Evolutionary conservation across 2,888 invertebrate genomes (phyloP), one percentile per base, ranked within the genome.

Genomic region (Chloromyia formosa): DNA sequence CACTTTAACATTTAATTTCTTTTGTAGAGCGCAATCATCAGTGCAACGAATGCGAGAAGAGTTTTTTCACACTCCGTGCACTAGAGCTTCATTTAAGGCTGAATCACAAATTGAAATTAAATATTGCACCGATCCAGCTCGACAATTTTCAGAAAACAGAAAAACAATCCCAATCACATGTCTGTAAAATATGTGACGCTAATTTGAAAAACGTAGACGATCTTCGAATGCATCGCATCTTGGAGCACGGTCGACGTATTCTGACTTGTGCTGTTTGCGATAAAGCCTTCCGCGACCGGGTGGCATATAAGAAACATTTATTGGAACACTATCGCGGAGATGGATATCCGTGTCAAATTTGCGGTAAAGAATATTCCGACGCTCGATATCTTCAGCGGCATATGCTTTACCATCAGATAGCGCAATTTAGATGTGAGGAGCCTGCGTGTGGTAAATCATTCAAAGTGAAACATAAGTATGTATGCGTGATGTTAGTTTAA

Each of bases 31-130:
- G 68, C 18, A 54, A 54, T 22, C 49, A 66, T 66, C 35, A 62
- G 18, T 78, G 78, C 9, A 75, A 56, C 35, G 71, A 74, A n/a
- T 78, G 78, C 56, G 54, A 62, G 2, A 78, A 77, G 14, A 75
- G 58, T 18, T 78, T 76, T 53, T 69, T 77, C 23, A 78, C 78
- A 0, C 12, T 10, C 0, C 68, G 60, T 35, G 78, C 78, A 0
- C 14, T 78, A 1, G 23, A n/a, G 4, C 23, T 78, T 9, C 78
- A 78, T 40, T 80, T 77, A 75, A 80, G 80, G 76, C 76, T 87
- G 84, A 84, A 86, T 85, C 88, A 87, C 86, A 87, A 87, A 56
- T 18, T n/a, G 14, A 66, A 73, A 35, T 1, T 5, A 14, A 61
- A 0, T 7, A 5, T 12, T 4, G 18, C n/a, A 12, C n/a, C 16